Base-by-base conservation (phyloP, 2,888 invertebrate genomes). In the Clostera curtula region DNA sequence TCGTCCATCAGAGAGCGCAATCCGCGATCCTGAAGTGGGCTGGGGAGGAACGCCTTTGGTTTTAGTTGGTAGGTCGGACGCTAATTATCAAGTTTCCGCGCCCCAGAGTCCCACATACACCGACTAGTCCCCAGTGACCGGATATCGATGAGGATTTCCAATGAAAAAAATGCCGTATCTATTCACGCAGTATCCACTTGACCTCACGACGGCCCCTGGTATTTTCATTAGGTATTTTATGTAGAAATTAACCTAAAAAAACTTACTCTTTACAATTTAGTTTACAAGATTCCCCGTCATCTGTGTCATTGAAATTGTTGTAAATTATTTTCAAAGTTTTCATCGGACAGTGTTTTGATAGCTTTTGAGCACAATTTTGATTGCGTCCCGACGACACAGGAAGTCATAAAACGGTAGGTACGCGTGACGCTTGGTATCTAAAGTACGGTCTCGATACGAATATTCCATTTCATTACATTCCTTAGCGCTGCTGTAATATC, bases 401-500 rank as follows among this genome's bases (percentile, higher is more conserved):
- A 76, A 74, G 73, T 73, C 62, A 58, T 79, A 73, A 77, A 77
- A 56, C 55, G 58, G 46, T 46, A 40, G 41, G 42, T 48, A 46
- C 49, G 49, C 57, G 52, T 31, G 56, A 48, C 49, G 40, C 8
- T 14, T 43, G 50, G 39, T 38, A 47, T 44, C 49, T 43, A 36
- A 49, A 58, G 49, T 48, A 51, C 49, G 44, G 40, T 53, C 35
- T 43, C 33, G 35, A 46, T 47, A 40, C 47, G 43, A 54, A 54
- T 51, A 43, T 51, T 49, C 28, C 34, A 33, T 27, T 39, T 56
- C 48, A 49, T 60, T 52, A 47, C 48, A 58, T 56, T 47, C 45
- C 38, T 35, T 19, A 35, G 34, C 39, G 37, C 42, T 34, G 31
- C 40, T 36, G 43, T 5, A 7, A 6, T 42, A 36, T 32, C 38